Conservation (phyloP, 2,113 vertebrate genomes). For the Gorilla gorilla region DNA sequence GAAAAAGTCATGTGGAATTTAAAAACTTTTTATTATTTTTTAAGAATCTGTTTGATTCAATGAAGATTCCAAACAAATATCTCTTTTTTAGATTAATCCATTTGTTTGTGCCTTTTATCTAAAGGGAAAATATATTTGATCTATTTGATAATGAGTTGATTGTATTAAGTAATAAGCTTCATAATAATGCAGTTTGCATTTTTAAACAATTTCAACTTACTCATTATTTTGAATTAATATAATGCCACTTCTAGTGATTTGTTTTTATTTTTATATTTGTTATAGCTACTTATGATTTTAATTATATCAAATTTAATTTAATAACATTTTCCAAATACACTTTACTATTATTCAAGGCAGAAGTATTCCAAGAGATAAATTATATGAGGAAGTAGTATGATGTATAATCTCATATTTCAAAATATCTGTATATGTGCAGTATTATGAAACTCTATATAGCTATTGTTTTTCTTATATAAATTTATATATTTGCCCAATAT, state of each 20-base stretch:
- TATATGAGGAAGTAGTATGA: background rate
- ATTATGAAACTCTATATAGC: background rate
- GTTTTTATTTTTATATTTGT: slow-evolving; percentile 35
- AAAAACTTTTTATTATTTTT: slow-evolving; percentile 6
- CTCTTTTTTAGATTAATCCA: background rate
- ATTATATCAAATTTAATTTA: slow-evolving; percentile 14
- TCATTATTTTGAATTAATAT: slow-evolving; percentile 51
- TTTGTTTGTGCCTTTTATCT: background rate
- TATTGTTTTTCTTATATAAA: background rate
- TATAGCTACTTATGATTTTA: background rate
- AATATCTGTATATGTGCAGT: background rate
- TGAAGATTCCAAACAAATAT: background rate
- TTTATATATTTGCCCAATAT: background rate
- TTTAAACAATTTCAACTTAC: slow-evolving; percentile 37
- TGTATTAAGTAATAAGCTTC: slow-evolving; percentile 4
- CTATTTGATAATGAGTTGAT: background rate
- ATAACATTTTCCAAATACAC: background rate
- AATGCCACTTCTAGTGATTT: slow-evolving; percentile 17
- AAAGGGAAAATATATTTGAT: background rate
- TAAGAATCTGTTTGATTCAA: slow-evolving; percentile 12
- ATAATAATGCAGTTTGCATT: background rate
- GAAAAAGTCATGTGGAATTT: background rate
- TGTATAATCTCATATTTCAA: background rate
- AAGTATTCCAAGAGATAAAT: background rate
- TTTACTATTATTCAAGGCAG: background rate